Base-by-base conservation (phyloP, 2,797 vertebrate species). In the Huso huso region DNA sequence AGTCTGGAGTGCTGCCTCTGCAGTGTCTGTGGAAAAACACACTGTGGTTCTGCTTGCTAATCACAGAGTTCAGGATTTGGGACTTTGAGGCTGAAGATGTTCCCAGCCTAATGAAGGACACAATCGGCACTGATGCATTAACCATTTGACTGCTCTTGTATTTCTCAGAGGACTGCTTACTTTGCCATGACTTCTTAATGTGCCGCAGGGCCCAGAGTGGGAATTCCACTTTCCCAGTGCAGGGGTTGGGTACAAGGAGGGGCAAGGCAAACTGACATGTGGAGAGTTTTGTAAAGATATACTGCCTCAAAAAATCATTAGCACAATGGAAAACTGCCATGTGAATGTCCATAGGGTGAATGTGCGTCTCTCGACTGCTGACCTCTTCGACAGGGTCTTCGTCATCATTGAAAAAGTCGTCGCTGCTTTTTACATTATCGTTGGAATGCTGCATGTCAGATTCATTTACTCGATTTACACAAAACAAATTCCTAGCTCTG, bases 1-100 rank as follows among this genome's bases (percentile, higher is more conserved):
- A 68, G 15, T 78, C 48, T 63, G 71, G 72, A 55, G n/a, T 77
- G 71, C 73, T 78, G 6, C 73, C 77, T 66, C 51, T 71, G 55
- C 74, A 81, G 13, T 81, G 70, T 5, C 66, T 13, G n/a, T 82
- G 75, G 62, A 77, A 81, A 71, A 83, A 82, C 2, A 73, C 64
- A 65, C 80, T 61, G 0, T 85, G 71, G 63, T 75, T 85, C 1
- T 18, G 63, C 6, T 77, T 78, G 71, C 63, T 79, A 23, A 85
- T 71, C 50, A 86, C 23, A 12, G 69, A 68, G 1, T 78, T 83
- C 51, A 84, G 68, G 49, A 84, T 67, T 57, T 77, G 71, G 1
- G 83, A 83, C 69, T 84, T 85, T 62, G 69, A 68, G 8, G 12
- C 51, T 53, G 1, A 53, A 1, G 51, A 53, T 2, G 51, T 8